Percentiles rank a stretch among this genome's conserved stretches.
These are phyloP conservation scores for Camelus dromedarius DNA, from an alignment of 2,113 vertebrate species.

Conservation along the genomic window DNA sequence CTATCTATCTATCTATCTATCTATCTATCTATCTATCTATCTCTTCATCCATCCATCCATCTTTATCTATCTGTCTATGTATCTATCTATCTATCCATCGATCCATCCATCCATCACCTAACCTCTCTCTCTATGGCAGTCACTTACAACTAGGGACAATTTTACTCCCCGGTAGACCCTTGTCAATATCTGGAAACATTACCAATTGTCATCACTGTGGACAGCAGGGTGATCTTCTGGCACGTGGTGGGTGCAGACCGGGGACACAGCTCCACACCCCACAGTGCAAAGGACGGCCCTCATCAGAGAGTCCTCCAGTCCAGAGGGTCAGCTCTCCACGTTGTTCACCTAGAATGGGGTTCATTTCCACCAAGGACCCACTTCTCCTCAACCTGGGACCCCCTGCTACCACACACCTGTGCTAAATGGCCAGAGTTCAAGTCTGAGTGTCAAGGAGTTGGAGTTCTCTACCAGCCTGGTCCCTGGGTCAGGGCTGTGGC, in stretches of 20 bases:
- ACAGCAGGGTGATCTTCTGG: fast-evolving
- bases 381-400: neutral
- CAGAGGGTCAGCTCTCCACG: no score
- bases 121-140: no score
- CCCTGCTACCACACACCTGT: fast-evolving
- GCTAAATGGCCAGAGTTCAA: neutral
- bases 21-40: neutral
- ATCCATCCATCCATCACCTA: no score
- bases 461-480: neutral
- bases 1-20: no score
- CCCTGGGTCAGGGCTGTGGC: neutral
- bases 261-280: fast-evolving
- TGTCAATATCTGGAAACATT: neutral
- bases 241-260: neutral
- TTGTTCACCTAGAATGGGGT: neutral
- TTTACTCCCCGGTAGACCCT: no score
- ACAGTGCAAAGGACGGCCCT: no score
- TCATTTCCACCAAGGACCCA: neutral
- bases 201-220: no score
- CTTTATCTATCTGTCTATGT: no score
- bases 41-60: neutral
- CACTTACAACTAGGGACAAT: no score
- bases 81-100: no score
- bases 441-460: fast-evolving
- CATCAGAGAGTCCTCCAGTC: fast-evolving